Conservation (phyloP, 30 jellyfish, hydroid and myxozoan genomes). For the Aurelia sp. region DNA sequence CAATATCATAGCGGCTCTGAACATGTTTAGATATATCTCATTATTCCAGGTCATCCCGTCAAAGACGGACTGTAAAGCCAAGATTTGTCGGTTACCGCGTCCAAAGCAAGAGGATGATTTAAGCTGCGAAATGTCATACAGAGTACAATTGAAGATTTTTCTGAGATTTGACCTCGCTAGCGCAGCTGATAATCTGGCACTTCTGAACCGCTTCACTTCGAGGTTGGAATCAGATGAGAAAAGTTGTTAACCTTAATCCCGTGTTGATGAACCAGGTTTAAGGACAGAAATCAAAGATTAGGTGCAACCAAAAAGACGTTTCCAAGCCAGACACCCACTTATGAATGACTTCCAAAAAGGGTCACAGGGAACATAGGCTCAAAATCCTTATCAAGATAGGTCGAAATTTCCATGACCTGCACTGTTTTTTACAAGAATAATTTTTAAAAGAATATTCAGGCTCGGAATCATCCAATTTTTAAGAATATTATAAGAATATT, state of each 20-base stretch:
- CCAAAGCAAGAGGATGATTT: constrained; percentile 1
- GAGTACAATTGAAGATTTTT: constrained; percentile 11
- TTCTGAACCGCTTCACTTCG: constrained; percentile 30
- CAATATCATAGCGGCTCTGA: not conserved
- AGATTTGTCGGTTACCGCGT: not conserved
- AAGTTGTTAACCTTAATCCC: constrained; percentile 12
- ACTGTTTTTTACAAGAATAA: too few relatives aligned
- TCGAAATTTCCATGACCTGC: too few relatives aligned
- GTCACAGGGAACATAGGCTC: too few relatives aligned
- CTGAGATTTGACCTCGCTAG: constrained; percentile 22
- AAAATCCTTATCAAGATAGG: too few relatives aligned
- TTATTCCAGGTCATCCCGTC: constrained; percentile 15
- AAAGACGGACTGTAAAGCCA: not conserved
- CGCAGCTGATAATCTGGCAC: constrained; percentile 41
- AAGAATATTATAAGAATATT: too few relatives aligned
- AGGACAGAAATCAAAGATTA: constrained; percentile 3
- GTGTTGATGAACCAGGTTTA: constrained; percentile 21
- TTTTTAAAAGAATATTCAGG: too few relatives aligned
- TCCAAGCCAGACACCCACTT: too few relatives aligned
- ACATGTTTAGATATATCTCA: not conserved
- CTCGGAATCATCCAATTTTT: too few relatives aligned
- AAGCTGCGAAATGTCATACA: constrained; percentile 7
- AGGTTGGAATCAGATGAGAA: constrained; percentile 27
- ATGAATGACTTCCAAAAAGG: too few relatives aligned
- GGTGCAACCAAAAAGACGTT: too few relatives aligned